Evolutionary conservation across 1,140 invertebrate species (phyloP).

Genomic region (Cydia strobilella): DNA sequence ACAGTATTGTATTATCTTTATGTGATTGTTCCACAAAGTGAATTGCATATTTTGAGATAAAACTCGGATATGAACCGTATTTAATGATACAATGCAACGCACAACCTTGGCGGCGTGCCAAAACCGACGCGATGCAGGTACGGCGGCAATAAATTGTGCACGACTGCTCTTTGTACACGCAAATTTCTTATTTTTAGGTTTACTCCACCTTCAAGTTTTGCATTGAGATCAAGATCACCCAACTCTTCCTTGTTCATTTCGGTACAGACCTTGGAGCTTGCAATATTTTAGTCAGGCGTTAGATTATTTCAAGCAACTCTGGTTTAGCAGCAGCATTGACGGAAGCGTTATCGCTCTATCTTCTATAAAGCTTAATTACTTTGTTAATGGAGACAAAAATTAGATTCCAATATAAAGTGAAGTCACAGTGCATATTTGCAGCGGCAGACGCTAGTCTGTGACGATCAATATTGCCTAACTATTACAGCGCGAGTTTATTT

Average conservation of each 20-base stretch:
- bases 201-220: conserved; percentile 15
- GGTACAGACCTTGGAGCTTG: conserved; percentile 13
- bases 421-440: conserved; percentile 2
- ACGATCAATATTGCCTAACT: conserved; percentile 18
- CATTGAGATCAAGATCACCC: conserved; percentile 31
- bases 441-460: background rate
- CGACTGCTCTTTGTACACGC: conserved; percentile 11
- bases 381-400: background rate
- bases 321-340: background rate
- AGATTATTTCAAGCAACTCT: background rate
- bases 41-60: conserved; percentile 35
- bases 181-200: conserved; percentile 28
- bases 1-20: background rate
- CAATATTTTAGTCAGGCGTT: background rate
- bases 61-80: conserved; percentile 38
- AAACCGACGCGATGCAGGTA: conserved; percentile 41
- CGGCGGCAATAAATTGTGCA: conserved; percentile 34
- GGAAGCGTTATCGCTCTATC: background rate
- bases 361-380: background rate
- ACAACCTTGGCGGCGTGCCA: conserved; percentile 49
- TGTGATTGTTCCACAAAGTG: background rate
- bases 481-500: conserved; percentile 4
- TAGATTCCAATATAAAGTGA: background rate
- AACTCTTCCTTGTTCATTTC: conserved; percentile 21
- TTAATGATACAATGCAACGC: conserved; percentile 51